Conservation (phyloP, 2,888 invertebrate species). For the Capitulum mitella region DNA sequence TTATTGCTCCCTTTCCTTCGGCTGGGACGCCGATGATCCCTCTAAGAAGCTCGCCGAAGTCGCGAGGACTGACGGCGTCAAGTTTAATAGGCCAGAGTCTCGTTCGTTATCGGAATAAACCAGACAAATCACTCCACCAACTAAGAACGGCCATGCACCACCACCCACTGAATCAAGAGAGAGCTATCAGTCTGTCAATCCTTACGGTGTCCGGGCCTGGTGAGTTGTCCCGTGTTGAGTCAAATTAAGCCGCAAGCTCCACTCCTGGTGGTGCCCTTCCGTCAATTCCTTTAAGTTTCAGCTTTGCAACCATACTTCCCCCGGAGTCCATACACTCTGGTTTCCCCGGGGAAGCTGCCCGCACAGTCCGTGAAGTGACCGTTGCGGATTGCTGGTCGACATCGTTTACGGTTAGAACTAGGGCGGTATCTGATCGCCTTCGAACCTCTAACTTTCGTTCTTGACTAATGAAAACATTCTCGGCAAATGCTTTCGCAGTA, state of each 20-base stretch:
- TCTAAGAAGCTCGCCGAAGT: too few species aligned
- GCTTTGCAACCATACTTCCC: constrained; percentile 58
- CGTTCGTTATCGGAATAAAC: too few species aligned
- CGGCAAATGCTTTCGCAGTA: constrained; percentile 61
- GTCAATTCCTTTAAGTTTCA: constrained; percentile 54
- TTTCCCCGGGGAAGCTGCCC: constrained; percentile 53
- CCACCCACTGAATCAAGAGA: constrained; percentile 48
- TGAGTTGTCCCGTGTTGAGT: too few species aligned
- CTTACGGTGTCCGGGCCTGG: constrained; percentile 58
- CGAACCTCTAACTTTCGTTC: constrained; percentile 61
- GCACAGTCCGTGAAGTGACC: constrained; percentile 53
- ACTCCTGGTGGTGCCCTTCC: constrained; percentile 61
- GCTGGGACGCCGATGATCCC: too few species aligned
- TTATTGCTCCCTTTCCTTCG: too few species aligned
- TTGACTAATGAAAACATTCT: constrained; percentile 61
- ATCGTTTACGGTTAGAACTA: constrained; percentile 59
- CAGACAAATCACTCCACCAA: too few species aligned
- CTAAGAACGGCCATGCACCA: too few species aligned
- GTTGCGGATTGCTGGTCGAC: constrained; percentile 56
- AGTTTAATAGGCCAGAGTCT: too few species aligned
- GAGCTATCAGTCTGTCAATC: constrained; percentile 63
- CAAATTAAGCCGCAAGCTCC: constrained; percentile 65
- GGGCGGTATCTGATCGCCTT: constrained; percentile 62
- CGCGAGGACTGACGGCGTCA: too few species aligned
- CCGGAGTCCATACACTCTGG: constrained; percentile 57